These are phyloP conservation scores for Illadopsis cleaveri DNA, from an alignment of 2,113 vertebrate species.

Conservation along the genomic window DNA sequence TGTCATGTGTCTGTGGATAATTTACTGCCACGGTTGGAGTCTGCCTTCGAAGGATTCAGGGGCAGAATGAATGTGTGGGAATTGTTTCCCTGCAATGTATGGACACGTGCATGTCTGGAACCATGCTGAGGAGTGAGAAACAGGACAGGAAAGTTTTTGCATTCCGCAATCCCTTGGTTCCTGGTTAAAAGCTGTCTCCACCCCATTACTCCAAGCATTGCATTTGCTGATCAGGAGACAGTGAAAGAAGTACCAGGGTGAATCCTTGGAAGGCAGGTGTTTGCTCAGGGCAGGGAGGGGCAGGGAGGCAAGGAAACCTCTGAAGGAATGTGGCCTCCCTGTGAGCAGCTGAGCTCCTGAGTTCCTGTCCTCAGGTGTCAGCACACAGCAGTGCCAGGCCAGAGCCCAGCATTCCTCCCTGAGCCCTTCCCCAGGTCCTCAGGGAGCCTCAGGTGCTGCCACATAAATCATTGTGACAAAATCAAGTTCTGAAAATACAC, in stretches of 20 bases:
- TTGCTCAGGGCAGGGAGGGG: neutral
- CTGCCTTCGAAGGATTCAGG: neutral
- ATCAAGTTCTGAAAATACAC: neutral
- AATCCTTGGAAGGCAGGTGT: neutral
- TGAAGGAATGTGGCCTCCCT: neutral
- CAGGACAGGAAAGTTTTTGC: neutral
- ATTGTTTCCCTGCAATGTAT: accelerated
- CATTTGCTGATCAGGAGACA: neutral
- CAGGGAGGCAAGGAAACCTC: neutral
- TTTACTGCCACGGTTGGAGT: neutral
- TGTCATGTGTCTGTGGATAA: neutral
- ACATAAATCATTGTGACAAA: neutral
- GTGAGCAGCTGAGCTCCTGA: neutral
- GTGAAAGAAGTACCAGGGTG: accelerated
- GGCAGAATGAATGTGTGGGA: neutral
- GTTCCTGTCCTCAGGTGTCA: neutral
- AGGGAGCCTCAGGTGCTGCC: neutral
- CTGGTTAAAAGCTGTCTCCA: neutral
- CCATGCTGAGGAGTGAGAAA: neutral
- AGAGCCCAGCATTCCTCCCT: neutral
- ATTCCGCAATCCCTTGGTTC: neutral
- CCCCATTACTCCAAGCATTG: neutral
- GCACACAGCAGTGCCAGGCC: accelerated
- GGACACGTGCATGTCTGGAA: neutral
- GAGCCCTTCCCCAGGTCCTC: neutral